Evolutionary conservation across 1,140 invertebrate species (phyloP).

Genomic region (Drosophila burlai): DNA sequence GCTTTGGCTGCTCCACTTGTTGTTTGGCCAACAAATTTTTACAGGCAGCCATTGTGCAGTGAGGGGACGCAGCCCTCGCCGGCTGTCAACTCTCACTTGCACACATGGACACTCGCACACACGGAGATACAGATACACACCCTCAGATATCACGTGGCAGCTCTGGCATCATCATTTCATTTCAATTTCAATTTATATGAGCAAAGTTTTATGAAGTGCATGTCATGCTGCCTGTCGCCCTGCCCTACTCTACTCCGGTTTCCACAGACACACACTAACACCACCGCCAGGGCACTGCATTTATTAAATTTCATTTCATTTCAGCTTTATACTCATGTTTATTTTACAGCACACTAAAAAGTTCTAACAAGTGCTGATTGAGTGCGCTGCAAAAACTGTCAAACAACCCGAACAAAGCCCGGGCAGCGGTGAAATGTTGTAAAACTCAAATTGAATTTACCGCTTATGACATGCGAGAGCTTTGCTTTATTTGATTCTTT

Average conservation of each 20-base stretch:
- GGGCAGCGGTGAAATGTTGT: slow-evolving; percentile 38
- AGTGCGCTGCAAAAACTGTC: slow-evolving; percentile 74
- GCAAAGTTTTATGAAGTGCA: slow-evolving; percentile 81
- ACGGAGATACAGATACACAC: neutral
- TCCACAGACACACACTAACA: neutral
- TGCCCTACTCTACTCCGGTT: slow-evolving; percentile 19
- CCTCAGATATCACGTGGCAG: slow-evolving; percentile 33
- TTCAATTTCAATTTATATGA: slow-evolving; percentile 83
- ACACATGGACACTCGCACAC: slow-evolving; percentile 16
- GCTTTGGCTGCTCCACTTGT: slow-evolving; percentile 65
- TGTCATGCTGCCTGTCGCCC: slow-evolving; percentile 66
- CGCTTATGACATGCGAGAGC: slow-evolving; percentile 65
- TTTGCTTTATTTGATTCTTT: slow-evolving; percentile 62
- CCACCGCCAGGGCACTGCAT: slow-evolving; percentile 44
- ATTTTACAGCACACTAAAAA: slow-evolving; percentile 78
- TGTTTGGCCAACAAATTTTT: slow-evolving; percentile 78
- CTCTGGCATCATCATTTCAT: slow-evolving; percentile 66
- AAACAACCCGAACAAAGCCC: slow-evolving; percentile 49
- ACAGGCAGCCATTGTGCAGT: slow-evolving; percentile 42
- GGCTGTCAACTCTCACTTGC: slow-evolving; percentile 53
- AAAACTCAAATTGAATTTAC: slow-evolving; percentile 70
- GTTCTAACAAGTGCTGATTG: slow-evolving; percentile 80
- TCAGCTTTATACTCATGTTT: slow-evolving; percentile 72
- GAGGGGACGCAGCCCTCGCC: slow-evolving; percentile 32
- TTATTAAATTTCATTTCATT: slow-evolving; percentile 82